Evolutionary conservation across 2,888 invertebrate species (phyloP), one percentile per base, ranked within the genome.

Genomic region (Dynastes tityus): DNA sequence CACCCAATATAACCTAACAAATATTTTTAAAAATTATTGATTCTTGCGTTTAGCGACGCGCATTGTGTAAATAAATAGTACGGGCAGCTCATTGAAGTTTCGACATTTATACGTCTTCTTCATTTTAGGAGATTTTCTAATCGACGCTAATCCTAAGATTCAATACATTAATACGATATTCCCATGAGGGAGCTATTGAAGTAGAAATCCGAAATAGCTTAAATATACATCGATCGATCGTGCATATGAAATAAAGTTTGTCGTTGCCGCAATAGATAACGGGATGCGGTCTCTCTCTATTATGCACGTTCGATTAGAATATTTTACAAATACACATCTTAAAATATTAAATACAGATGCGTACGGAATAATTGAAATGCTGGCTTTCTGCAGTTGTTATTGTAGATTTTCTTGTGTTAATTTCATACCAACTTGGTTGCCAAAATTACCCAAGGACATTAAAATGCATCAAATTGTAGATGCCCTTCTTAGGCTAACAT

Each of bases 201-300:
- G 22, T 16, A 73, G 22, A 45, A 73, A 58, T 73, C 37, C 37
- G 58, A 73, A 73, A 73, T 58, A 73, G 40, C 37, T 73, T 73
- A 73, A 73, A 73, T 37, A 73, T 58, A 73, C 73, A 73, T 45
- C 45, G 45, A 45, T 45, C 51, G 73, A 22, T 73, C 73, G 13
- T 73, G 73, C 73, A 61, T 73, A 73, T 8, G 58, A 58, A 73
- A 73, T 73, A 55, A 73, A 73, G 37, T 40, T 73, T 37, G 58
- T 73, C 13, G 37, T 73, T 73, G 58, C 40, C n/a, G 73, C 58
- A 73, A 73, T 73, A 73, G 37, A 58, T 73, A 73, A 73, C 73
- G 73, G 73, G 37, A 58, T 40, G 45, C 45, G 45, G 45, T 45
- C 8, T 45, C 45, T 11, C 9, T 0, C 45, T 45, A 45, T 45